Percentiles rank a stretch among this genome's conserved stretches.
Evolutionary conservation across 2,113 vertebrate genomes (phyloP).

Genomic region (Phasianus colchicus): DNA sequence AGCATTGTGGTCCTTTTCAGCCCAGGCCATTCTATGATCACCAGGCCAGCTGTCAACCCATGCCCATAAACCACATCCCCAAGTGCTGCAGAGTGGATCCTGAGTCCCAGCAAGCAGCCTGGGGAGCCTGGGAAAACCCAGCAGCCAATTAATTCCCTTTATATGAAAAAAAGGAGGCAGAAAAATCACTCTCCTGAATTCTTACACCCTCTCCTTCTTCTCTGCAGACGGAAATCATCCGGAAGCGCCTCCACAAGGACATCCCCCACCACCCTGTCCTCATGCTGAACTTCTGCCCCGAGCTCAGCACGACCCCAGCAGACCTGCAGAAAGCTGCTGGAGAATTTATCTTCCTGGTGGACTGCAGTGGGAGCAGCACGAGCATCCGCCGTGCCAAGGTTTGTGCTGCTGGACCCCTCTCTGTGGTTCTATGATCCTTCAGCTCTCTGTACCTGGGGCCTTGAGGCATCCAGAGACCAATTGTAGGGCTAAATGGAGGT

Average conservation of each 20-base stretch:
- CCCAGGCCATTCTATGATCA: too few relatives aligned
- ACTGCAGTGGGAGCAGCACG: slow-evolving; percentile 84
- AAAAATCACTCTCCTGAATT: not conserved
- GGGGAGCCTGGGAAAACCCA: too few relatives aligned
- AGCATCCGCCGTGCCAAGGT: slow-evolving; percentile 89
- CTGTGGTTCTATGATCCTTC: not conserved
- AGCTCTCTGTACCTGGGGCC: not conserved
- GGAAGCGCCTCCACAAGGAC: slow-evolving; percentile 93
- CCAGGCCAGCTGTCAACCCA: too few relatives aligned
- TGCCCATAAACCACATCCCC: too few relatives aligned
- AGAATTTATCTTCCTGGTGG: slow-evolving; percentile 95
- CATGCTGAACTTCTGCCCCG: slow-evolving; percentile 96
- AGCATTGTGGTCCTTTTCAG: too few relatives aligned
- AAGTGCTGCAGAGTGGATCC: too few relatives aligned
- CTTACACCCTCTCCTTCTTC: not conserved
- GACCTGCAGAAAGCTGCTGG: slow-evolving; percentile 86
- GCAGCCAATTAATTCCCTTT: too few relatives aligned
- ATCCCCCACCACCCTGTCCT: slow-evolving; percentile 91
- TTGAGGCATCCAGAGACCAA: too few relatives aligned
- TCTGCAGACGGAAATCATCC: slow-evolving; percentile 88
- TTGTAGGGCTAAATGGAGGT: fast-evolving
- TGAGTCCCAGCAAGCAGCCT: too few relatives aligned
- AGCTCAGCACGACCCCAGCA: slow-evolving; percentile 82
- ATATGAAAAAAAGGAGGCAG: too few relatives aligned
- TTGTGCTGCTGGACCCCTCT: not conserved